Conservation (phyloP, 2,888 invertebrate genomes). For the Rotaria magnacalcarata region DNA sequence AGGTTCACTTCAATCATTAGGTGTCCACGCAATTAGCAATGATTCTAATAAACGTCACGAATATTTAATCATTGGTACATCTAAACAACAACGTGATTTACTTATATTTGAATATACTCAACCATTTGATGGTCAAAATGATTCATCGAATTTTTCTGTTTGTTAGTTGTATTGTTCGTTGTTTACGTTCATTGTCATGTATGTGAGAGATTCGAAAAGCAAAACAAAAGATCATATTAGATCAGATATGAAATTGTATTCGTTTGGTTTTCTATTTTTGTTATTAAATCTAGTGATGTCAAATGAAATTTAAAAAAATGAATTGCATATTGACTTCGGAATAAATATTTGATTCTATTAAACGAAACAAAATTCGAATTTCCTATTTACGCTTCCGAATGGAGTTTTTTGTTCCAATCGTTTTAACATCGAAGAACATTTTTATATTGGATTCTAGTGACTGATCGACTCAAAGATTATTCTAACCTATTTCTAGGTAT, state of each 20-base stretch:
- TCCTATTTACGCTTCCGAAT: too few species aligned
- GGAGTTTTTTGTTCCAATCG: too few species aligned
- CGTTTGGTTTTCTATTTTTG: background rate
- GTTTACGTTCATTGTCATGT: background rate
- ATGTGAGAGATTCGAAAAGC: background rate
- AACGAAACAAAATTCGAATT: too few species aligned
- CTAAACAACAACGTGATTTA: background rate
- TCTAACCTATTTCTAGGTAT: too few species aligned
- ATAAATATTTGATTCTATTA: too few species aligned
- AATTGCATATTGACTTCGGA: too few species aligned
- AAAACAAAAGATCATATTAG: background rate
- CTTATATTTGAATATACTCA: slow-evolving; percentile 8
- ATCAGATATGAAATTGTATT: background rate
- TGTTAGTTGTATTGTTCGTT: background rate
- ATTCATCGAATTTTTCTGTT: background rate
- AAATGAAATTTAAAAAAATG: background rate
- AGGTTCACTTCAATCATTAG: background rate
- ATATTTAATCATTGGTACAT: slow-evolving; percentile 28
- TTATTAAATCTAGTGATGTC: background rate
- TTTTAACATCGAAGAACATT: too few species aligned
- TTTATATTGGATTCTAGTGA: too few species aligned
- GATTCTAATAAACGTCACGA: background rate
- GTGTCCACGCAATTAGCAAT: background rate
- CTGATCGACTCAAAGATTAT: too few species aligned
- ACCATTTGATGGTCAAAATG: background rate